Percentiles rank a stretch among this genome's conserved stretches.
Conservation (phyloP, 2,113 vertebrate genomes). For the Hyaena hyaena region DNA sequence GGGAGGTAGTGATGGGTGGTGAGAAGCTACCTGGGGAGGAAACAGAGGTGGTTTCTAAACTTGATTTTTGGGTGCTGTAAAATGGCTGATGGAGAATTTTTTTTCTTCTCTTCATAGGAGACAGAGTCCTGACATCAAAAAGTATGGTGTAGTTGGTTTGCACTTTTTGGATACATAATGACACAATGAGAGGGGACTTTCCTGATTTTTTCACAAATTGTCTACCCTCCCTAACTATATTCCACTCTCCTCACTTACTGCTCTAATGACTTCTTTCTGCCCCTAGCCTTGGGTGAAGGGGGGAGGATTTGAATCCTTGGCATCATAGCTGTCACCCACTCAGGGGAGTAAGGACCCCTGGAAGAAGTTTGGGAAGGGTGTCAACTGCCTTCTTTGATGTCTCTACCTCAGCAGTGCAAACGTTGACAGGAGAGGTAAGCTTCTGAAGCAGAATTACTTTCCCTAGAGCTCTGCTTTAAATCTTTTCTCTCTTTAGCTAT, state of each 20-base stretch:
- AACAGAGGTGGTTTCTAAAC: neutral
- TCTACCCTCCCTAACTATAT: neutral
- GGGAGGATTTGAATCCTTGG: neutral
- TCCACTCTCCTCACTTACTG: neutral
- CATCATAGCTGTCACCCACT: neutral
- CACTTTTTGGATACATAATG: neutral
- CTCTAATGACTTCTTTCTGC: neutral
- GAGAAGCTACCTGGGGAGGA: neutral
- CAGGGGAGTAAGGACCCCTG: neutral
- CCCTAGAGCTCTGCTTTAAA: neutral
- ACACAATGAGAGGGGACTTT: neutral
- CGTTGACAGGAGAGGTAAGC: neutral
- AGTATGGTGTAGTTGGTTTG: conserved; percentile 40
- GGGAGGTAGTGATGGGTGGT: neutral
- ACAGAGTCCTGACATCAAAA: accelerated
- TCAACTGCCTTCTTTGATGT: neutral
- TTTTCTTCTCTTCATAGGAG: conserved; percentile 60
- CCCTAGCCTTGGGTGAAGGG: neutral
- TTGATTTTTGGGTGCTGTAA: neutral
- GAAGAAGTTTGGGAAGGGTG: neutral
- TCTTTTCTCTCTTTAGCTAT: neutral
- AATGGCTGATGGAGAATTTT: neutral
- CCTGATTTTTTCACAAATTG: neutral
- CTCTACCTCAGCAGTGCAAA: neutral
- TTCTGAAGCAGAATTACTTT: conserved; percentile 2